phyloP scores from a whole-genome alignment of 2,888 invertebrate genomes.

The Hypomecis punctinalis region DNA sequence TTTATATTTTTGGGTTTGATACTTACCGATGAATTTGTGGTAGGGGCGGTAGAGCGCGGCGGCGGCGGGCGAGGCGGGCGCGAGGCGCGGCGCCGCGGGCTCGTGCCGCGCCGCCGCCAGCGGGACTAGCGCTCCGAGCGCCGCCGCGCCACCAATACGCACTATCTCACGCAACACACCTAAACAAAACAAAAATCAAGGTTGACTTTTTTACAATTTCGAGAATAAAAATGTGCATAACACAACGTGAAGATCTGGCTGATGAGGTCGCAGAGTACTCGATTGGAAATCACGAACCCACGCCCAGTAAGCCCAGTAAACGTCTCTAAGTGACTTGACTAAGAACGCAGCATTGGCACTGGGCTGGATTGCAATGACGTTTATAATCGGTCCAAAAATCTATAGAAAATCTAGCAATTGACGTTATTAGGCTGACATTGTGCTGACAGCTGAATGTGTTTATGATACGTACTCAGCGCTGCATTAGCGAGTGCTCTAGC shows the following conservation, averaged over 20 bases:
- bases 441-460: too few relatives aligned
- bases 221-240: too few relatives aligned
- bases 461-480: conserved; percentile 28
- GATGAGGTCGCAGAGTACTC: too few relatives aligned
- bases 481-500: conserved; percentile 27
- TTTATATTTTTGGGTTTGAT: not conserved
- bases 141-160: conserved; percentile 91
- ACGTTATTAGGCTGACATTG: too few relatives aligned
- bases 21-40: conserved; percentile 94
- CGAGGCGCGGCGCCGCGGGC: conserved; percentile 83
- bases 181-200: conserved; percentile 36
- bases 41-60: conserved; percentile 92
- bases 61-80: conserved; percentile 87
- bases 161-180: conserved; percentile 91
- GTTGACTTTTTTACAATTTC: not conserved
- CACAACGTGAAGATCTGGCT: too few relatives aligned
- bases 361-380: too few relatives aligned
- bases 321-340: too few relatives aligned
- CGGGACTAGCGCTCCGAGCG: conserved; percentile 93
- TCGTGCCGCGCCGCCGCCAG: conserved; percentile 88
- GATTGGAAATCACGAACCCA: too few relatives aligned
- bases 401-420: too few relatives aligned
- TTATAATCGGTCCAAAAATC: too few relatives aligned
- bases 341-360: too few relatives aligned
- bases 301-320: too few relatives aligned